These are phyloP conservation scores for Stegana nigrithorax DNA, from an alignment of 2,888 invertebrate genomes.

Conservation along the genomic window DNA sequence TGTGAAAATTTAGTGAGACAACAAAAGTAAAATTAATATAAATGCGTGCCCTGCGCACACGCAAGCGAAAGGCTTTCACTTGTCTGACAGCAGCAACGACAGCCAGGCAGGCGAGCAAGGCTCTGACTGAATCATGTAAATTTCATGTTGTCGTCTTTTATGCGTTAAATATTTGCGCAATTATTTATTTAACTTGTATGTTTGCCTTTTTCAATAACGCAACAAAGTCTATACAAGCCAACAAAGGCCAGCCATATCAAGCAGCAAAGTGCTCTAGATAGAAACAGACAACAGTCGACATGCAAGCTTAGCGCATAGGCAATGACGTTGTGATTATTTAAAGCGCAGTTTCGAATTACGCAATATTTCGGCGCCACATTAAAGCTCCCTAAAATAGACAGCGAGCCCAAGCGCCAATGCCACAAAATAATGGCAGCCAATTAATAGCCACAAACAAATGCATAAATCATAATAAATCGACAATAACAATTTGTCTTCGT, in stretches of 20 bases:
- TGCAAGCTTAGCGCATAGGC: background rate
- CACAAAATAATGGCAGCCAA: too few species aligned
- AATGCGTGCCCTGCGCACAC: background rate
- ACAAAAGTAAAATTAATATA: background rate
- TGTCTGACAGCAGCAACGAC: slow-evolving; percentile 10
- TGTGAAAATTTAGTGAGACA: slow-evolving; percentile 14
- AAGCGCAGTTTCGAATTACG: background rate
- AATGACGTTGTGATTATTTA: background rate
- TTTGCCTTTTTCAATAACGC: background rate
- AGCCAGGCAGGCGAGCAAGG: background rate
- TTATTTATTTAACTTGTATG: slow-evolving; percentile 10
- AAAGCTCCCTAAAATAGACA: too few species aligned
- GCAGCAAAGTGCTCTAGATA: too few species aligned
- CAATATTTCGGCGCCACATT: background rate
- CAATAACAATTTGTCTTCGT: too few species aligned
- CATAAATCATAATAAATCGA: too few species aligned
- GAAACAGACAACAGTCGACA: too few species aligned
- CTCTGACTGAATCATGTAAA: too few species aligned
- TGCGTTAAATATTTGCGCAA: slow-evolving; percentile 14
- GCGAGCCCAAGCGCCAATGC: background rate
- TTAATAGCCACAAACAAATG: too few species aligned
- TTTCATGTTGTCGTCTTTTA: slow-evolving; percentile 3
- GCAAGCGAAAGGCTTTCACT: slow-evolving; percentile 19
- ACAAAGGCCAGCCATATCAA: too few species aligned
- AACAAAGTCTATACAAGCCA: background rate